Evolutionary conservation across 2,888 invertebrate species (phyloP).

Genomic region (Limnephilus rhombicus): DNA sequence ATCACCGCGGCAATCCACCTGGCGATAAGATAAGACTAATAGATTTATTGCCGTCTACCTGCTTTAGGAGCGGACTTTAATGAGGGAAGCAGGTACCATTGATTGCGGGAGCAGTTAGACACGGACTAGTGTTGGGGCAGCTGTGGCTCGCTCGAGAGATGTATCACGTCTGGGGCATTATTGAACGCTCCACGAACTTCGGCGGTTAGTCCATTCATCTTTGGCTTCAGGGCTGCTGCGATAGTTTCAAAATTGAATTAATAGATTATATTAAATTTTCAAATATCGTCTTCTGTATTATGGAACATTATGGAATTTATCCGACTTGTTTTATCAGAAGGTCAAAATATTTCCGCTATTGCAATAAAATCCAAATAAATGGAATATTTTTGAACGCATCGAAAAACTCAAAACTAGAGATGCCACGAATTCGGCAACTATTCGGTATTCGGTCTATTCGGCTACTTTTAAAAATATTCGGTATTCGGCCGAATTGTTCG

Average conservation of each 20-base stretch:
- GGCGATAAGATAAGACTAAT: conserved; percentile 10
- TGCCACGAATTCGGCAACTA: no score
- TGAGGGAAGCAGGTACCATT: conserved; percentile 3
- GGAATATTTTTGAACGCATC: no score
- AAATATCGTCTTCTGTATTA: neutral
- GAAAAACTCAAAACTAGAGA: no score
- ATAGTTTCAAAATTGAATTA: neutral
- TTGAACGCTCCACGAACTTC: neutral
- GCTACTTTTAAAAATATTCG: no score
- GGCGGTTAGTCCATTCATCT: conserved; percentile 26
- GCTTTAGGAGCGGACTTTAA: neutral
- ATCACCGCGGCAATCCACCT: conserved; percentile 12
- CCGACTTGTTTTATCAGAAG: no score
- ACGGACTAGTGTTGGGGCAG: neutral
- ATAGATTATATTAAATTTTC: neutral
- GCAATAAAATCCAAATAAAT: no score
- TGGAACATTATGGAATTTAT: no score
- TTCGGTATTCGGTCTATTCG: no score
- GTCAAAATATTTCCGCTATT: no score
- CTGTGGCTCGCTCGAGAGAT: neutral
- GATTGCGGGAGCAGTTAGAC: conserved; percentile 1
- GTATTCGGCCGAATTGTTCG: no score
- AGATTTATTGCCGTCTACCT: conserved; percentile 31
- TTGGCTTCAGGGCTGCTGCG: neutral
- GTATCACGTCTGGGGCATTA: conserved; percentile 25